Evolutionary conservation across 2,113 vertebrate genomes (phyloP), one percentile per base, ranked within the genome.

Genomic region (Planiliza haematocheilus): DNA sequence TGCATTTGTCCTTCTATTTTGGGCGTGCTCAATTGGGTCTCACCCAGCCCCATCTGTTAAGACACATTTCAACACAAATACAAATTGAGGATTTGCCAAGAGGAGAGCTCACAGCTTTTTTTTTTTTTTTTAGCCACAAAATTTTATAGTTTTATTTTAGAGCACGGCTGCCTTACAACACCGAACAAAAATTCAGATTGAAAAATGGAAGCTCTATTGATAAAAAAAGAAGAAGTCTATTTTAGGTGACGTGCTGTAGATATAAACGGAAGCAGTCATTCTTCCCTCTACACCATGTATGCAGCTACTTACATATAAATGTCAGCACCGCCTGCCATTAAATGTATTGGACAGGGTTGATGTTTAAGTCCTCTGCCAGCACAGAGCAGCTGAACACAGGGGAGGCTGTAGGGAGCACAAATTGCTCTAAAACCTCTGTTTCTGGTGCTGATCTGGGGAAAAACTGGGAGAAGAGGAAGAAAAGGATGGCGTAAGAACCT

Each of bases 1-100:
- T 77, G 55, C 73, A 78, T 84, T 78, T 88, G 74, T 86, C 79
- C 51, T 56, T 68, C 85, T 91, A 88, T 89, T 90, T 85, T 75
- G 53, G 81, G 62, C 56, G 55, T 2, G 7, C 16, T 30, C n/a
- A 34, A 81, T n/a, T 50, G 34, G 69, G 58, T 59, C 12, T 59
- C 24, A 46, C 63, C 10, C 59, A 1, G 45, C 12, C 21, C 61
- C 57, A 39, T 78, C 59, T 69, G 70, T 62, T 65, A 70, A 60
- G 24, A 48, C 12, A 45, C 59, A 74, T 48, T 71, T 58, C 4
- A 6, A 34, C 56, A 58, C 50, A 50, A 70, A 53, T 66, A 37
- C 60, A 51, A 59, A 46, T 11, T 38, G 41, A 62, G 45, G 21
- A 20, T 39, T 75, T 45, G 48, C 51, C 62, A 49, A 56, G 46